Evolutionary conservation across 2,113 vertebrate species (phyloP).

Genomic region (Pterophyllum scalare): DNA sequence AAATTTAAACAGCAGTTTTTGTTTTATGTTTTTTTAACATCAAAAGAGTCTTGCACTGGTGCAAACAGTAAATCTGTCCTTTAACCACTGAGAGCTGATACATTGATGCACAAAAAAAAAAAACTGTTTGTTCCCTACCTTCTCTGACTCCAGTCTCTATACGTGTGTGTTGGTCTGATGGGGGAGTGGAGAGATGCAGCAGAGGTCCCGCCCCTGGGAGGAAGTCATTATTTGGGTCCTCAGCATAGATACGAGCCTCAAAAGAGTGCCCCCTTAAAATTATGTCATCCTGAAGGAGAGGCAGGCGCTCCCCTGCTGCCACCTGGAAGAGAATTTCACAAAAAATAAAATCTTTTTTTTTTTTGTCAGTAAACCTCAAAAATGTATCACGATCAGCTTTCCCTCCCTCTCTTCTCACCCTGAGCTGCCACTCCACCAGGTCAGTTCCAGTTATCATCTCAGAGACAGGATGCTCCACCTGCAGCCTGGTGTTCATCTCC

Average conservation of each 20-base stretch:
- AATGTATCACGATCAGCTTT: neutral
- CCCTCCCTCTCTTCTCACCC: conserved; percentile 88
- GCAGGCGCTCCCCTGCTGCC: conserved; percentile 94
- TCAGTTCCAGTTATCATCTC: conserved; percentile 99
- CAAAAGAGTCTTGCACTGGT: too few relatives aligned
- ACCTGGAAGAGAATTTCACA: conserved; percentile 80
- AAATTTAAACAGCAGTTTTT: neutral
- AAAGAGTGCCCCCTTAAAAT: conserved; percentile 90
- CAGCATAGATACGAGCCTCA: conserved; percentile 96
- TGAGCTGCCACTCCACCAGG: conserved; percentile 97
- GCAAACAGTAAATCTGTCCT: neutral
- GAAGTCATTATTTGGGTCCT: conserved; percentile 93
- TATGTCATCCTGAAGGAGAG: conserved; percentile 92
- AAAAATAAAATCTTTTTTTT: neutral
- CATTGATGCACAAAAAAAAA: neutral
- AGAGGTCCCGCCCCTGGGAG: conserved; percentile 93
- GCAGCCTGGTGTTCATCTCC: conserved; percentile 99
- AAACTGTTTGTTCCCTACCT: conserved; percentile 79
- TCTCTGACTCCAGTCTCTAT: conserved; percentile 96
- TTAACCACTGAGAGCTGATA: neutral
- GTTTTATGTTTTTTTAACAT: too few relatives aligned
- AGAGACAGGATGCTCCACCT: conserved; percentile 96
- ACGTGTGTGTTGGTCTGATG: conserved; percentile 82
- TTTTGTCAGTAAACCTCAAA: neutral
- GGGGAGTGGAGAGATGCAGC: conserved; percentile 90